Conservation (phyloP, 2,113 vertebrate species). For the Cebidichthys violaceus region DNA sequence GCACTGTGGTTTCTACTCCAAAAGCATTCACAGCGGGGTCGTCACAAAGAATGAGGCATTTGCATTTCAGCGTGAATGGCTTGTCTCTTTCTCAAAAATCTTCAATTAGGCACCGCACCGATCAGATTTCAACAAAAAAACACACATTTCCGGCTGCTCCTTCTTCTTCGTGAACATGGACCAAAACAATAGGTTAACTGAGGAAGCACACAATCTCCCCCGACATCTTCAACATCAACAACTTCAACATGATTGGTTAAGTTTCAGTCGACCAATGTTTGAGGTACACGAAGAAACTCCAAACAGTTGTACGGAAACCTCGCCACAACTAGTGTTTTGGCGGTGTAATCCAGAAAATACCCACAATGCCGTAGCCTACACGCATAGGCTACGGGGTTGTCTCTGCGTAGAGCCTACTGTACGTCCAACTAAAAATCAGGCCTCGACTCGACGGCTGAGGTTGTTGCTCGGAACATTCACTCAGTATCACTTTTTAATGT, state of each 20-base stretch:
- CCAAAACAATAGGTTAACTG: not conserved
- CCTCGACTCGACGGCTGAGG: not conserved
- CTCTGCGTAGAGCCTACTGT: no score
- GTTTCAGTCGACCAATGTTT: no score
- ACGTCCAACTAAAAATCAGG: not conserved
- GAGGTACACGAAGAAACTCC: not conserved
- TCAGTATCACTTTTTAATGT: conserved; percentile 20
- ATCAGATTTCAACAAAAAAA: not conserved
- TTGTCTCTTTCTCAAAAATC: not conserved
- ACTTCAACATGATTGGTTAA: no score
- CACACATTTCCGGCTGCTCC: not conserved
- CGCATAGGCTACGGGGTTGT: not conserved
- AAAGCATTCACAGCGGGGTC: not conserved
- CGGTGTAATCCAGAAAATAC: not conserved
- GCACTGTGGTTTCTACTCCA: conserved; percentile 4
- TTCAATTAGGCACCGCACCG: not conserved
- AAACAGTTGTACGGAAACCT: not conserved
- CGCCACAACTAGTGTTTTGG: not conserved
- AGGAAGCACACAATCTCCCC: not conserved
- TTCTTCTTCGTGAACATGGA: not conserved
- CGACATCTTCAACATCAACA: not conserved
- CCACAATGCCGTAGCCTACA: not conserved
- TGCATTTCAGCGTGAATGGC: not conserved
- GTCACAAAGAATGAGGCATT: not conserved
- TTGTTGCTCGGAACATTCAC: not conserved